These are phyloP conservation scores for Hippoglossus hippoglossus DNA, from an alignment of 2,797 vertebrate genomes.

Conservation along the genomic window DNA sequence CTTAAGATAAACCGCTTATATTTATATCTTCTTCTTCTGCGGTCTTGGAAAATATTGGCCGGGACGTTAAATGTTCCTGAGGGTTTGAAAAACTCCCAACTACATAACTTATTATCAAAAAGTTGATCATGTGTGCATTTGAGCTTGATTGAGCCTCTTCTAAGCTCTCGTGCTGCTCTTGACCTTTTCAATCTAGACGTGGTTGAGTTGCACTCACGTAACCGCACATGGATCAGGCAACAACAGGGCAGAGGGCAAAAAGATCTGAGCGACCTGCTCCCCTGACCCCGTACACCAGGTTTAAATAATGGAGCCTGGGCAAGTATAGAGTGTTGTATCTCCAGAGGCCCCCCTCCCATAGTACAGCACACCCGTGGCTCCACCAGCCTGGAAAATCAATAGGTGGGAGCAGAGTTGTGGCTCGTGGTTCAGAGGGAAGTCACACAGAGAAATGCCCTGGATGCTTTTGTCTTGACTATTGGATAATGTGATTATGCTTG, in stretches of 20 bases:
- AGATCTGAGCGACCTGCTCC: conserved; percentile 37
- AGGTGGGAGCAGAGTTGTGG: conserved; percentile 43
- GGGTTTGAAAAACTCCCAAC: conserved; percentile 20
- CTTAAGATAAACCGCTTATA: conserved; percentile 45
- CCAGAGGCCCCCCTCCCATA: conserved; percentile 26
- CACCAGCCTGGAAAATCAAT: conserved; percentile 70
- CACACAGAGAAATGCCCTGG: conserved; percentile 29
- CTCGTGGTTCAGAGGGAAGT: conserved; percentile 52
- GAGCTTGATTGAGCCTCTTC: conserved; percentile 42
- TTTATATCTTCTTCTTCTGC: conserved; percentile 17
- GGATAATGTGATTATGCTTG: conserved; percentile 31
- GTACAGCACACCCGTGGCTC: conserved; percentile 52
- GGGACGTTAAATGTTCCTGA: not conserved
- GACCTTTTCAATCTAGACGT: conserved; percentile 48
- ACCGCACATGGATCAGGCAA: not conserved
- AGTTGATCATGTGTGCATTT: conserved; percentile 17
- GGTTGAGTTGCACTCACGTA: conserved; percentile 29
- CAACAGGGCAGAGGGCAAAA: conserved; percentile 37
- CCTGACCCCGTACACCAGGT: conserved; percentile 54
- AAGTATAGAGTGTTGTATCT: conserved; percentile 31
- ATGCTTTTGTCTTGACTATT: conserved; percentile 15
- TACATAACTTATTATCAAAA: conserved; percentile 8
- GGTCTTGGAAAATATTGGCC: conserved; percentile 5
- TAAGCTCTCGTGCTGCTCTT: conserved; percentile 21
- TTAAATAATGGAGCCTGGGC: conserved; percentile 69